Conservation (phyloP, 2,797 vertebrate species). For the Arvicola amphibius region DNA sequence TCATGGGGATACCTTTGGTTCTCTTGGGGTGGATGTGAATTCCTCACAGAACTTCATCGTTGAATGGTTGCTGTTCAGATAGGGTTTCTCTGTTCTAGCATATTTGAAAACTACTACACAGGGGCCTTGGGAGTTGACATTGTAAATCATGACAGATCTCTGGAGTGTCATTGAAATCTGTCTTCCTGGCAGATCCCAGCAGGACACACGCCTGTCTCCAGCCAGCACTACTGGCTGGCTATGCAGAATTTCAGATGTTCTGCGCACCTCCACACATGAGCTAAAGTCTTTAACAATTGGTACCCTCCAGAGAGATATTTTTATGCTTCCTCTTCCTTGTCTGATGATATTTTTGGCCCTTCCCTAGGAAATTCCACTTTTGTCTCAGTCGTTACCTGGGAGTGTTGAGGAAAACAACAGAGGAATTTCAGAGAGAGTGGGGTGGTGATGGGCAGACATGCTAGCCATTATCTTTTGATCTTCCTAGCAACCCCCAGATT, state of each 20-base stretch:
- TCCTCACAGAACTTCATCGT: neutral
- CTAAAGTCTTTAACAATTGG: conserved; percentile 57
- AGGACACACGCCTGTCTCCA: neutral
- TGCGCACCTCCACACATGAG: neutral
- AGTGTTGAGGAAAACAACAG: conserved; percentile 58
- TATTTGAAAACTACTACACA: neutral
- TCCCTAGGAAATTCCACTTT: conserved; percentile 74
- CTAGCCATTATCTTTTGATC: neutral
- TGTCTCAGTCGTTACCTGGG: conserved; percentile 71
- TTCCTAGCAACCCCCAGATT: neutral
- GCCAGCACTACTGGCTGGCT: neutral
- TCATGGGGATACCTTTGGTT: neutral
- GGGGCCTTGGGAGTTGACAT: neutral
- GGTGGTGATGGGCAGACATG: neutral
- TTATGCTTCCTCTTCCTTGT: conserved; percentile 78
- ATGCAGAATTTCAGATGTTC: neutral
- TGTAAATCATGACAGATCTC: conserved; percentile 27
- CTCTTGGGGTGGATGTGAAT: neutral
- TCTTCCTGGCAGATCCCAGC: neutral
- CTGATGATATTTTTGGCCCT: conserved; percentile 75
- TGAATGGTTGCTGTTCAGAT: neutral
- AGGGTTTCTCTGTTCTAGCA: neutral
- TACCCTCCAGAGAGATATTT: conserved; percentile 72
- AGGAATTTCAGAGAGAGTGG: conserved; percentile 4
- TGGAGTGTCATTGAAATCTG: neutral